These are phyloP conservation scores for Condylostylus longicornis DNA, from an alignment of 1,140 invertebrate species.

Conservation along the genomic window DNA sequence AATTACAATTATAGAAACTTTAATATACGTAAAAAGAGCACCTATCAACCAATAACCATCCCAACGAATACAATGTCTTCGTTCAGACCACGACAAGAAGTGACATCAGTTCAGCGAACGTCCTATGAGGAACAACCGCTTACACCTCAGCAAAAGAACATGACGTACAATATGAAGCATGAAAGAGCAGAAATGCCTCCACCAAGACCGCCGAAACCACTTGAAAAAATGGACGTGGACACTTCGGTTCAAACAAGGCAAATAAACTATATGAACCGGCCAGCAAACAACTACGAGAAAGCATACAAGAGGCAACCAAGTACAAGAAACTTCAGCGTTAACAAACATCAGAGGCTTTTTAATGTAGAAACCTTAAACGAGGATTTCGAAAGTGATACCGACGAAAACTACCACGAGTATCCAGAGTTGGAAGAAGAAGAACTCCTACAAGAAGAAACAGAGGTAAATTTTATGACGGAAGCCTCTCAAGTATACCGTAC, in stretches of 20 bases:
- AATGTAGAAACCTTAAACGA: conserved; percentile 3
- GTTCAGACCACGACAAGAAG: neutral
- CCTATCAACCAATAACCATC: neutral
- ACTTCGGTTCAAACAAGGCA: neutral
- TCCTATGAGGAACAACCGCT: too few relatives aligned
- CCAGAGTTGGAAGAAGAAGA: conserved; percentile 3
- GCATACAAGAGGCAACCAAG: neutral
- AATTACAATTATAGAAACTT: neutral
- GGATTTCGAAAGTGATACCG: too few relatives aligned
- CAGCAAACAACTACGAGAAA: neutral
- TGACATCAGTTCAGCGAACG: neutral
- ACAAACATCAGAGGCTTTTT: conserved; percentile 1
- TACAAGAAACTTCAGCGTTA: neutral
- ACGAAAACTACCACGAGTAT: conserved; percentile 2
- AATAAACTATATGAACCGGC: neutral
- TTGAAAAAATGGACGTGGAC: neutral
- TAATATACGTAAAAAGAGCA: too few relatives aligned
- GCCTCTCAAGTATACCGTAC: too few relatives aligned
- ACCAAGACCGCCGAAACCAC: neutral
- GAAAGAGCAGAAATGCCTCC: neutral
- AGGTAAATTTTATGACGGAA: too few relatives aligned
- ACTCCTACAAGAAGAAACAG: conserved; percentile 10
- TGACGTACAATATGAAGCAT: neutral
- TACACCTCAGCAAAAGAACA: neutral
- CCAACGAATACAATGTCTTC: neutral